phyloP scores from a whole-genome alignment of 2,888 invertebrate species.

The Oscheius sp. region DNA sequence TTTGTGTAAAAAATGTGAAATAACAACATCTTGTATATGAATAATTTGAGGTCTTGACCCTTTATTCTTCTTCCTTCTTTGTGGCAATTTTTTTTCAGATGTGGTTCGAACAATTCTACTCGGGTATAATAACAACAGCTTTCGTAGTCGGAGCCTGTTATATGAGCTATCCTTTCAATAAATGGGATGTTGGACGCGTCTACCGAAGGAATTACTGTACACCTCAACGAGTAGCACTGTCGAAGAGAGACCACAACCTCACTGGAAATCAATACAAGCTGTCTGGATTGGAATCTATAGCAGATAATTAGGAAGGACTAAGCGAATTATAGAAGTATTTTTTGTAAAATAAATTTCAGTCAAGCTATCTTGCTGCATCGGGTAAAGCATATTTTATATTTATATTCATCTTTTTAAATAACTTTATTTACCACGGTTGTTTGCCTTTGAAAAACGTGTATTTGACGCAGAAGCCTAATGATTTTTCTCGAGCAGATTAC shows the following conservation, averaged over 20 bases:
- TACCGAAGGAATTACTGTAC: conserved; percentile 56
- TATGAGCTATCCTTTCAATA: conserved; percentile 64
- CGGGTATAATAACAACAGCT: conserved; percentile 58
- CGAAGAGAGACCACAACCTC: conserved; percentile 62
- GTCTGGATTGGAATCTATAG: conserved; percentile 58
- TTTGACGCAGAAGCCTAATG: no score
- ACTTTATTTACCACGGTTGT: no score
- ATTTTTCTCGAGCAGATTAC: no score
- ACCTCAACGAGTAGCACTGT: conserved; percentile 49
- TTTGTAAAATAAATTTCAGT: conserved; percentile 12
- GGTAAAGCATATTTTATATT: no score
- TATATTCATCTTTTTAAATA: no score
- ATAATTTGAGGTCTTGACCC: no score
- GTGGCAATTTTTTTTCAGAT: no score
- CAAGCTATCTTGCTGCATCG: no score
- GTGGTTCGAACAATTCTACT: conserved; percentile 68
- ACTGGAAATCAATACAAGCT: conserved; percentile 64
- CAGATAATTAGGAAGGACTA: conserved; percentile 34
- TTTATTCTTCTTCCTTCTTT: no score
- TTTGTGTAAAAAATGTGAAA: no score
- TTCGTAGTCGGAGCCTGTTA: conserved; percentile 63
- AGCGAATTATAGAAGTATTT: conserved; percentile 24
- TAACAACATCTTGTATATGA: no score
- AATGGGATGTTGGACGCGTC: conserved; percentile 59
- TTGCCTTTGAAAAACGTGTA: no score